phyloP scores from a whole-genome alignment of 2,797 vertebrate genomes.

The Prunella strophiata region DNA sequence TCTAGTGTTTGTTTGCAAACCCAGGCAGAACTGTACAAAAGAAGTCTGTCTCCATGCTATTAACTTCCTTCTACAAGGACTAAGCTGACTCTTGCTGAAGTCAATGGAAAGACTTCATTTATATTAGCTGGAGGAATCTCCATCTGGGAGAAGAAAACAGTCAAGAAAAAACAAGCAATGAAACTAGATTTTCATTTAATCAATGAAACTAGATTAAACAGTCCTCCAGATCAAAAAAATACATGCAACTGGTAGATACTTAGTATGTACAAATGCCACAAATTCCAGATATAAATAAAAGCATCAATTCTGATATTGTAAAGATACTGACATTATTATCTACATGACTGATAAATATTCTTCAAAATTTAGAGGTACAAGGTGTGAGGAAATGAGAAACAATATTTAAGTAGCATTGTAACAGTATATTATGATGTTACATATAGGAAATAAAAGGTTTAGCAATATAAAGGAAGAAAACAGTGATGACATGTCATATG shows the following conservation, averaged over 20 bases:
- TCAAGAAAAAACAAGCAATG: not conserved
- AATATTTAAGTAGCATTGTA: not conserved
- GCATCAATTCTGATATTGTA: not conserved
- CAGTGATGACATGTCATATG: not conserved
- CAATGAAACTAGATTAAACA: not conserved
- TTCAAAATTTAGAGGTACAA: not conserved
- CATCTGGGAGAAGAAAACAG: not conserved
- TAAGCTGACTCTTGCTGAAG: not conserved
- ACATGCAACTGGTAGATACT: not conserved
- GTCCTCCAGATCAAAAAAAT: not conserved
- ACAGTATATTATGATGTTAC: not conserved
- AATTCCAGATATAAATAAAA: not conserved
- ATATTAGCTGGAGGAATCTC: not conserved
- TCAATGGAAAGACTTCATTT: not conserved
- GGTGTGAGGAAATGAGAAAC: not conserved
- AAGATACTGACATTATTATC: not conserved
- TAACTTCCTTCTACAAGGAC: not conserved
- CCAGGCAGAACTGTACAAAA: not conserved
- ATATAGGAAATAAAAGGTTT: not conserved
- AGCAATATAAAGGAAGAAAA: conserved; percentile 1
- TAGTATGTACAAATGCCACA: not conserved
- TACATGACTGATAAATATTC: not conserved
- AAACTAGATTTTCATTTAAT: not conserved
- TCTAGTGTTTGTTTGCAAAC: conserved; percentile 25
- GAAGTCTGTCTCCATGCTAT: not conserved